Conservation (phyloP, 2,113 vertebrate genomes). For the Rattus rattus region DNA sequence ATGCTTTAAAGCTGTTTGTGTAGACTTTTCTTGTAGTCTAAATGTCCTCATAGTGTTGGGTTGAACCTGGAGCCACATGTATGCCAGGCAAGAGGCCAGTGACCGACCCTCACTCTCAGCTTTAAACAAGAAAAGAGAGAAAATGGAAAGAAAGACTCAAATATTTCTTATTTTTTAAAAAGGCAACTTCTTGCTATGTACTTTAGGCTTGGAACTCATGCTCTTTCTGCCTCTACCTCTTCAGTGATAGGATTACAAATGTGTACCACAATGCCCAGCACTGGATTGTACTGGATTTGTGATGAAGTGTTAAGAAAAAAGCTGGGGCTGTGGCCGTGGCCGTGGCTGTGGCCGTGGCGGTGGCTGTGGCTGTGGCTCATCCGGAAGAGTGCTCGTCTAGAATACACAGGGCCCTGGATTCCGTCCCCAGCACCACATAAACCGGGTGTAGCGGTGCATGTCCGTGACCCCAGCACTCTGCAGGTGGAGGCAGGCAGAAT, state of each 20-base stretch:
- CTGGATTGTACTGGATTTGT: background rate
- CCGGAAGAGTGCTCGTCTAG: background rate
- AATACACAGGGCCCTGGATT: background rate
- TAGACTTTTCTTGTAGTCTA: background rate
- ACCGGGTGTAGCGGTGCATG: background rate
- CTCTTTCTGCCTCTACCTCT: background rate
- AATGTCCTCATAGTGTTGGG: background rate
- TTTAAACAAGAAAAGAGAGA: background rate
- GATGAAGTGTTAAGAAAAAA: background rate
- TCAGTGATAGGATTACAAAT: no score
- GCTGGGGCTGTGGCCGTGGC: no score
- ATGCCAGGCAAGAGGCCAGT: background rate
- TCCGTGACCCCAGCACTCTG: background rate
- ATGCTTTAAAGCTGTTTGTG: background rate
- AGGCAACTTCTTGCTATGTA: background rate
- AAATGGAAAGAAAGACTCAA: background rate
- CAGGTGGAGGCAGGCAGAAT: background rate
- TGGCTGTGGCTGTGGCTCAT: background rate
- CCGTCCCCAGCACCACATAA: background rate
- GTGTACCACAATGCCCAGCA: background rate
- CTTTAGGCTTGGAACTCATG: background rate
- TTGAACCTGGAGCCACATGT: background rate
- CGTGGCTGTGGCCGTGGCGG: background rate
- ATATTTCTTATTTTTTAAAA: background rate
- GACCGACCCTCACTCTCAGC: background rate